Base-by-base conservation (phyloP, 2,113 vertebrate species). In the Ammospiza nelsoni region DNA sequence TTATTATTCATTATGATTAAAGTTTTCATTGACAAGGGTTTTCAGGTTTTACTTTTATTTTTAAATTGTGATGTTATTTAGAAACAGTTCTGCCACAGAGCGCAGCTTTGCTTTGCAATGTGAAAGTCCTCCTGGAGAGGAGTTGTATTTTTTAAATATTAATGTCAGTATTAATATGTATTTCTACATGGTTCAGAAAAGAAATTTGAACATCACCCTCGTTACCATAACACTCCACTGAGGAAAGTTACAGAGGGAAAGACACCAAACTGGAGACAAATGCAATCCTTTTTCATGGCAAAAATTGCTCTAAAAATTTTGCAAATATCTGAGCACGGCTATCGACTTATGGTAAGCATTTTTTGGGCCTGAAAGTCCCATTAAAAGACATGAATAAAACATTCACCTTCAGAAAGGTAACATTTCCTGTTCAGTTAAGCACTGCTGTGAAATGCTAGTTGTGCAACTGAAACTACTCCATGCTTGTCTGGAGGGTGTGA, bases 121-220 rank as follows among this genome's bases (percentile, higher is more conserved):
- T 62, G 35, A 65, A 84, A 89, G 11, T 71, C 15, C 7, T 87
- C 22, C 33, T 63, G 57, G 27, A 89, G 44, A 89, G 19, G 18
- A 89, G 57, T 62, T 52, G 23, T 20, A 65, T 44, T 75, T 86
- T 85, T 93, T 5, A 54, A 95, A 87, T 91, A 87, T 92, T 94
- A 78, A 82, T 90, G 22, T 48, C 37, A 44, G 3, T 78, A 90
- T 78, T 59, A 79, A 87, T 92, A 92, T 59, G 43, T 51, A 92
- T 93, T 90, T 87, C 44, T 79, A 43, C 27, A 68, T 33, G 18
- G 14, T 75, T 93, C 62, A 85, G 58, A 82, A 88, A 72, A 39
- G 3, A 79, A 84, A 90, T 75, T 48, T 66, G 4, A 89, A 25
- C 52, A n/a, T 57, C 16, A 18, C 18, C 6, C 15, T 73, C 10